Evolutionary conservation across 64 coral and sea anemone genomes (phyloP).

Genomic region (Trachythela sp.): DNA sequence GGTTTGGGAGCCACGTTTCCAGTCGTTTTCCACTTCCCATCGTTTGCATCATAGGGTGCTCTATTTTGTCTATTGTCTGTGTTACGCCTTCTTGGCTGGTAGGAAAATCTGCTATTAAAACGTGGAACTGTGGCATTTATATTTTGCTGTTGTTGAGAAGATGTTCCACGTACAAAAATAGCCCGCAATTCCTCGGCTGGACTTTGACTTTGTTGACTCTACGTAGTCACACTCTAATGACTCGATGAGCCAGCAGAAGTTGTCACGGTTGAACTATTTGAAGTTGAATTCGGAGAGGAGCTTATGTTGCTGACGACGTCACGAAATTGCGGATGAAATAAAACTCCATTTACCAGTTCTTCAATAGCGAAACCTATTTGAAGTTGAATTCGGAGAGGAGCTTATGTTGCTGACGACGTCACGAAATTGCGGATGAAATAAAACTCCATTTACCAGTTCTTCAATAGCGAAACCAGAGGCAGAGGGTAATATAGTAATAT

Average conservation of each 20-base stretch:
- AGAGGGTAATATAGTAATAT: too few species aligned
- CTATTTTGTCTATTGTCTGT: not conserved
- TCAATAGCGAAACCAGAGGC: not conserved
- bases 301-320: not conserved
- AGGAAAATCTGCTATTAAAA: slow-evolving; percentile 9
- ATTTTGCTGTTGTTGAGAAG: not conserved
- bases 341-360: not conserved
- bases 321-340: not conserved
- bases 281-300: not conserved
- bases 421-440: not conserved
- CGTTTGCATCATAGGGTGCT: not conserved
- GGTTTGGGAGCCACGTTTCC: not conserved
- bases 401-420: not conserved
- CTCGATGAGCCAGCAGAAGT: not conserved
- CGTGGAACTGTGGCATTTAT: not conserved
- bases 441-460: not conserved
- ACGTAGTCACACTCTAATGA: not conserved
- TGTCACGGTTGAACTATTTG: not conserved
- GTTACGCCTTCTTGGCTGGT: slow-evolving; percentile 21
- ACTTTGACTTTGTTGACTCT: not conserved
- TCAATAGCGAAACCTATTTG: not conserved
- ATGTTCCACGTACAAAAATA: not conserved
- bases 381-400: not conserved
- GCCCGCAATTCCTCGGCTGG: not conserved
- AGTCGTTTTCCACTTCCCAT: not conserved